These are phyloP conservation scores for Motacilla alba DNA, from an alignment of 2,113 vertebrate genomes.

Conservation along the genomic window DNA sequence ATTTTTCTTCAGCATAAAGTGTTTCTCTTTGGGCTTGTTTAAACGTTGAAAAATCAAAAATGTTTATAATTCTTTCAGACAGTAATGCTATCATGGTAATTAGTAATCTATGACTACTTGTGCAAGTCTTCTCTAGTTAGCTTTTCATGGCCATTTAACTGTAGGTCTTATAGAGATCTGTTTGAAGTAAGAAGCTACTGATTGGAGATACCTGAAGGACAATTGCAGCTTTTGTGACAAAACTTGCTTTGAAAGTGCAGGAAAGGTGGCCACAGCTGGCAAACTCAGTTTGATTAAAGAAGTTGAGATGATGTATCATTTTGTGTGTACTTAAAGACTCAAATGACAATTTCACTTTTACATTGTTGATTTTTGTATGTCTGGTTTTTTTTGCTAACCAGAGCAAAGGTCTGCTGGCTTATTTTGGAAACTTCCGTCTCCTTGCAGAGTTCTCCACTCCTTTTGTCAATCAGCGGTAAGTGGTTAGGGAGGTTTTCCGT, in stretches of 20 bases:
- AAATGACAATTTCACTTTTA: background rate
- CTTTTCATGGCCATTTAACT: background rate
- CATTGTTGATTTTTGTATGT: background rate
- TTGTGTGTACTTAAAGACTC: background rate
- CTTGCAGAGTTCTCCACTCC: conserved; percentile 97
- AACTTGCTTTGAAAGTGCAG: background rate
- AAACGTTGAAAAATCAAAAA: background rate
- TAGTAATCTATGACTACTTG: background rate
- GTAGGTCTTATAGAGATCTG: background rate
- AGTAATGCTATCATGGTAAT: background rate
- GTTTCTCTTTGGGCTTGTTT: background rate
- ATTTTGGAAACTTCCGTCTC: conserved; percentile 95
- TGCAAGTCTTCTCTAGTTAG: background rate
- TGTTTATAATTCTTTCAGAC: background rate
- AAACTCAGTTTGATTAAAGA: background rate
- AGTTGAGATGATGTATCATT: background rate
- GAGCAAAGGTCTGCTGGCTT: conserved; percentile 85
- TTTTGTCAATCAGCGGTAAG: conserved; percentile 98
- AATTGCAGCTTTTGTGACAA: background rate
- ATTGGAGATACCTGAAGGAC: background rate
- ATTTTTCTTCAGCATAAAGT: background rate
- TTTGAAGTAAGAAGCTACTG: background rate
- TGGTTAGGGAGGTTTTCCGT: background rate
- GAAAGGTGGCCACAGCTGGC: background rate
- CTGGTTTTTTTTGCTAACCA: conserved; percentile 72